Percentiles rank a stretch among this genome's conserved stretches.
phyloP scores from a whole-genome alignment of 2,113 vertebrate species.

The Saguinus imperator region DNA sequence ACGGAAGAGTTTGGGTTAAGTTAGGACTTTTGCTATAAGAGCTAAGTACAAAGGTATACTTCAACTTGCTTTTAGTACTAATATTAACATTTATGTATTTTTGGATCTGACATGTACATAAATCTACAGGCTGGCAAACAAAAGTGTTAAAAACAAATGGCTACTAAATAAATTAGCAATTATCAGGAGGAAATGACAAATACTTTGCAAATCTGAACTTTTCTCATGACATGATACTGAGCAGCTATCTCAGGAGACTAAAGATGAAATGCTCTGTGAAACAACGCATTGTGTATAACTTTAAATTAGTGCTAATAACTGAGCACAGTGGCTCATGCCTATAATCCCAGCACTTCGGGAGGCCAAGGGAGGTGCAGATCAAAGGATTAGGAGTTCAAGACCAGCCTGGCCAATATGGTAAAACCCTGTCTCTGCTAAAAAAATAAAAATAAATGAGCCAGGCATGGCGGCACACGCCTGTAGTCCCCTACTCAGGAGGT shows the following conservation, averaged over 20 bases:
- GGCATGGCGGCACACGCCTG: no score
- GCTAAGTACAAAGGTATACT: neutral
- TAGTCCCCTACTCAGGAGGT: no score
- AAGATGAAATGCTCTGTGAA: conserved; percentile 2
- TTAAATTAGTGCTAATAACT: neutral
- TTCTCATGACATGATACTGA: neutral
- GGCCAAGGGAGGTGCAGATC: no score
- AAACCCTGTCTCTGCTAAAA: no score
- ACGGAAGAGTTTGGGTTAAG: neutral
- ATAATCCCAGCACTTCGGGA: no score
- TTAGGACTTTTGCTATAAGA: neutral
- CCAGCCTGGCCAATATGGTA: no score
- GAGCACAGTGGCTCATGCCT: no score
- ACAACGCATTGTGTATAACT: neutral
- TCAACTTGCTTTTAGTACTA: neutral
- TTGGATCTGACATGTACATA: neutral
- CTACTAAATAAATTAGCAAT: neutral
- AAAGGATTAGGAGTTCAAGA: no score
- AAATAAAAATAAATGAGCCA: no score
- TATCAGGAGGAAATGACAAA: neutral
- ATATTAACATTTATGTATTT: neutral
- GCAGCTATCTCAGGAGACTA: neutral
- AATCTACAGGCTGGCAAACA: neutral
- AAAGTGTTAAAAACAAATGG: conserved; percentile 10
- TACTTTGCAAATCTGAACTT: conserved; percentile 42